phyloP scores from a whole-genome alignment of 2,888 invertebrate genomes.

The Pandemis cinnamomeana region DNA sequence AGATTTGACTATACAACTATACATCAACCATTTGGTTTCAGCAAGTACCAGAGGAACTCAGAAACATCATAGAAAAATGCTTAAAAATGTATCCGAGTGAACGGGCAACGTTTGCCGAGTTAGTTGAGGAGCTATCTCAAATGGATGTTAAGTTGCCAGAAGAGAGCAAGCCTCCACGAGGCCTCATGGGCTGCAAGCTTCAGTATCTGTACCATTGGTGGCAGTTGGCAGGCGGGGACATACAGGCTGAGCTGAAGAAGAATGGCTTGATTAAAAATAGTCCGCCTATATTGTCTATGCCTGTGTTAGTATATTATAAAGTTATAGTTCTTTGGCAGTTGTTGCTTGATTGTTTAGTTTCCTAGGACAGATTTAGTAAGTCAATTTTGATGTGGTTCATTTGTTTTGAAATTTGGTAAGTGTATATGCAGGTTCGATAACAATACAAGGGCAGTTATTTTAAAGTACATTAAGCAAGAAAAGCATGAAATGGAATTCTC shows the following conservation, averaged over 20 bases:
- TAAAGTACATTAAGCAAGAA: no score
- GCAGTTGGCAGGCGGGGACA: slow-evolving; percentile 98
- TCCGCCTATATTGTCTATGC: slow-evolving; percentile 91
- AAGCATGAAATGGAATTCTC: no score
- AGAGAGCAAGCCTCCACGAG: slow-evolving; percentile 71
- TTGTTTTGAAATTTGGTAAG: no score
- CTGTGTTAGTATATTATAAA: slow-evolving; percentile 85
- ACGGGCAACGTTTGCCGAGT: slow-evolving; percentile 81
- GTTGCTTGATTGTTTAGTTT: no score
- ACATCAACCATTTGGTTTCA: slow-evolving; percentile 57
- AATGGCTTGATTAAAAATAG: slow-evolving; percentile 95
- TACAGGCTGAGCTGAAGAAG: slow-evolving; percentile 94
- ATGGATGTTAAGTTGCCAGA: slow-evolving; percentile 69
- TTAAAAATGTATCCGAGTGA: slow-evolving; percentile 87
- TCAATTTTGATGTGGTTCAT: no score
- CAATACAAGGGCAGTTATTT: no score
- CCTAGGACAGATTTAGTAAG: no score
- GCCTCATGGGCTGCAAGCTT: slow-evolving; percentile 84
- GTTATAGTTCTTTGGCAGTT: no score
- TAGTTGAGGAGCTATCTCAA: slow-evolving; percentile 77
- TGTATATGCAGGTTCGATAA: no score
- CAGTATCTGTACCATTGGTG: slow-evolving; percentile 97
- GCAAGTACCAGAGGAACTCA: slow-evolving; percentile 85
- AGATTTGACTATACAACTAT: not conserved
- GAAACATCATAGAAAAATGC: slow-evolving; percentile 88